Conservation (phyloP, 2,113 vertebrate species). For the Hymenochirus boettgeri region DNA sequence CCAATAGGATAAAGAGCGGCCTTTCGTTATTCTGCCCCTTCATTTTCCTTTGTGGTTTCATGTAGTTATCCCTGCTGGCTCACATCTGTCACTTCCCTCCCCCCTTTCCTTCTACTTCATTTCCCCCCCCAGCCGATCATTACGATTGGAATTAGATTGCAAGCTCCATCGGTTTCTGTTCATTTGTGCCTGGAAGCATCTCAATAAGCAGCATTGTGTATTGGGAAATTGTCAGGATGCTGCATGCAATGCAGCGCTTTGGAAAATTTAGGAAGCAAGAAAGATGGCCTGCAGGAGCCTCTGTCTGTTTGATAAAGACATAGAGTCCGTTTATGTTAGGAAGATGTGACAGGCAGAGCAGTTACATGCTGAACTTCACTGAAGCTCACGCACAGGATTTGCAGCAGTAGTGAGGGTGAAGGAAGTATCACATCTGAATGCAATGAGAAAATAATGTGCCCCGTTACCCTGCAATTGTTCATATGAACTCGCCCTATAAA, state of each 20-base stretch:
- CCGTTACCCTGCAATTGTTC: too few species aligned
- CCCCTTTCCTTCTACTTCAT: not conserved
- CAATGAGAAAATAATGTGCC: too few species aligned
- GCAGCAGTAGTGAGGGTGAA: too few species aligned
- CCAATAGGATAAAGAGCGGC: too few species aligned
- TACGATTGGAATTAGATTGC: not conserved
- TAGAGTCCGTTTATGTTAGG: constrained; percentile 18
- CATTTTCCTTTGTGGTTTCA: too few species aligned
- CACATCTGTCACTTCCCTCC: not conserved
- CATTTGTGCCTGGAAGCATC: not conserved
- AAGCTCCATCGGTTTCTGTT: not conserved
- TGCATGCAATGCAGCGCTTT: constrained; percentile 31
- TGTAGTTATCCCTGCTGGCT: too few species aligned
- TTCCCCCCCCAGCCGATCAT: too few species aligned
- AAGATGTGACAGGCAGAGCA: constrained; percentile 30
- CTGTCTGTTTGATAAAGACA: constrained; percentile 40
- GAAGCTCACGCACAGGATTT: too few species aligned
- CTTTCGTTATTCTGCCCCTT: too few species aligned
- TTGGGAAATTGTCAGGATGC: constrained; percentile 16
- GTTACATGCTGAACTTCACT: constrained; percentile 27
- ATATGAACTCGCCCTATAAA: too few species aligned
- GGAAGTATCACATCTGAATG: too few species aligned
- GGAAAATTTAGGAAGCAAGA: constrained; percentile 29
- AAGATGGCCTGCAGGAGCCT: constrained; percentile 30
- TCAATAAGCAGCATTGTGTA: not conserved